These are phyloP conservation scores for Xylota sylvarum DNA, from an alignment of 2,888 invertebrate genomes.

Conservation along the genomic window DNA sequence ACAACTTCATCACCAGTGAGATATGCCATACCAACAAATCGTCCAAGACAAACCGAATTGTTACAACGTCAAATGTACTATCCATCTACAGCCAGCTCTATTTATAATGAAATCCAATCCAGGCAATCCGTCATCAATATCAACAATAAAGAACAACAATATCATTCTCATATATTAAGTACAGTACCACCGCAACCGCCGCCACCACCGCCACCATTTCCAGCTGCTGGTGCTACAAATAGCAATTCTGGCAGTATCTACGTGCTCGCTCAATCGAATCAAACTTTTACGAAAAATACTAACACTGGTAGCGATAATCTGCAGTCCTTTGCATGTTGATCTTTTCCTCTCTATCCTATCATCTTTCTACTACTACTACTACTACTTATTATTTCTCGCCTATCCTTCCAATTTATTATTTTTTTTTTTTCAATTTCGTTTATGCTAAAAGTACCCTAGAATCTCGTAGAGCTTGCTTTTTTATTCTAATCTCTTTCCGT, in stretches of 20 bases:
- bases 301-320: slow-evolving; percentile 63
- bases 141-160: slow-evolving; percentile 30
- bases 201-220: slow-evolving; percentile 62
- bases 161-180: slow-evolving; percentile 22
- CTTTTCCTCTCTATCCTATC: background rate
- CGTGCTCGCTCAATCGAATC: slow-evolving; percentile 29
- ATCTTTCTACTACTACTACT: too few species aligned
- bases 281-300: slow-evolving; percentile 51
- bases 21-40: slow-evolving; percentile 59
- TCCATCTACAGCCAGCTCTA: slow-evolving; percentile 4
- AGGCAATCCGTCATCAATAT: background rate
- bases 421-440: slow-evolving; percentile 4
- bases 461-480: slow-evolving; percentile 35
- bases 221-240: slow-evolving; percentile 9
- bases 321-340: slow-evolving; percentile 58
- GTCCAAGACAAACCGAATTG: slow-evolving; percentile 10
- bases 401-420: background rate
- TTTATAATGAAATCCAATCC: slow-evolving; percentile 34
- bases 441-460: slow-evolving; percentile 19
- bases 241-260: slow-evolving; percentile 10
- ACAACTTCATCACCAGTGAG: slow-evolving; percentile 44
- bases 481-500: slow-evolving; percentile 53
- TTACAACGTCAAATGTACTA: slow-evolving; percentile 14
- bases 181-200: slow-evolving; percentile 54
- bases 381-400: background rate